These are phyloP conservation scores for Metridium senile DNA, from an alignment of 92 coral and sea anemone species.

Conservation along the genomic window DNA sequence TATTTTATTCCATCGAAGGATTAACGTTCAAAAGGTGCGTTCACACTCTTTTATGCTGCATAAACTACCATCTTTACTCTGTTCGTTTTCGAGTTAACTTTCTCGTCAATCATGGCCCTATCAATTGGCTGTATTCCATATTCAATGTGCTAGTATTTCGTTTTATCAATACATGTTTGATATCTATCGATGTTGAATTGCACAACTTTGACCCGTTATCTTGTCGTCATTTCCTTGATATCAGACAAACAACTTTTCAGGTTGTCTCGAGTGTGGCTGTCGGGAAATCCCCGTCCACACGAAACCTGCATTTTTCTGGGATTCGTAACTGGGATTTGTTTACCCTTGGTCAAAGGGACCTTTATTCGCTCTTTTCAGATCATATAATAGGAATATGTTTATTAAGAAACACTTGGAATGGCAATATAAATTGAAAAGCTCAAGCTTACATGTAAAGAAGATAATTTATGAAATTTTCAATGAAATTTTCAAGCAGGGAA, in stretches of 20 bases:
- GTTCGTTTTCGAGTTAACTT: background rate
- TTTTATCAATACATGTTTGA: background rate
- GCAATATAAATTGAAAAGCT: too few relatives aligned
- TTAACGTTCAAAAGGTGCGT: background rate
- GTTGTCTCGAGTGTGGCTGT: background rate
- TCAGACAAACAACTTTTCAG: background rate
- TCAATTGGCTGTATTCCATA: background rate
- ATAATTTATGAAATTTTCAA: too few relatives aligned
- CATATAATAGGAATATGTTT: too few relatives aligned
- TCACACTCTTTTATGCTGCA: too few relatives aligned
- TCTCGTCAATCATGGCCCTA: background rate
- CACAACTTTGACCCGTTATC: slow-evolving; percentile 4
- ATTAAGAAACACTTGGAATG: too few relatives aligned
- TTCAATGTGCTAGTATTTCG: background rate
- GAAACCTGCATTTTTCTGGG: background rate
- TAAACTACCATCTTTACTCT: background rate
- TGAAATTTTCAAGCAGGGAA: too few relatives aligned
- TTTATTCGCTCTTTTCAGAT: too few relatives aligned
- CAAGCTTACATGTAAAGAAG: too few relatives aligned
- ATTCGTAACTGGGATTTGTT: background rate
- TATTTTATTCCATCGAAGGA: too few relatives aligned
- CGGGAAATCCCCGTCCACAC: background rate
- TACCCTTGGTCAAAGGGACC: too few relatives aligned
- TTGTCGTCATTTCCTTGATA: background rate
- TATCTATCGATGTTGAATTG: background rate